Evolutionary conservation across 30 jellyfish, hydroid and myxozoan genomes (phyloP), one percentile per base, ranked within the genome.

Genomic region (Aurelia sp.): DNA sequence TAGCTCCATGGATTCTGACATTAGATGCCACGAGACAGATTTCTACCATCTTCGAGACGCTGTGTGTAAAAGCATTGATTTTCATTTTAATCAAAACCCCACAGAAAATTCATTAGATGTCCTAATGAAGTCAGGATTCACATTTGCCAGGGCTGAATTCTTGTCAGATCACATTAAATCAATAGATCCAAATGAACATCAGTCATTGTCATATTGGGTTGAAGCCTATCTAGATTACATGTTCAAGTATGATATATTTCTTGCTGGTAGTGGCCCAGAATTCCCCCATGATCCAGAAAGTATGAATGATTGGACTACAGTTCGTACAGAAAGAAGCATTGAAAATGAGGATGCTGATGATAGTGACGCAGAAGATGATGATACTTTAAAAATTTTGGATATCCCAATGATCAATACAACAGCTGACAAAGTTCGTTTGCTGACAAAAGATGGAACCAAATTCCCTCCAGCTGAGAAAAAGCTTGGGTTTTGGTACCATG

Each of bases 221-320:
- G 76, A 66, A 17, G 31, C 58, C 58, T 22, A 17, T 20, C 48
- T 66, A 23, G 76, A 66, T n/a, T 66, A 8, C 51, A 66, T 66
- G 76, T 66, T 66, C 27, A 15, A 66, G n/a, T 21, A 66, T 23
- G 52, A 66, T 23, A 66, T 66, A 52, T 66, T 66, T 57, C 52
- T 66, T 22, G 40, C 31, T 31, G 27, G 21, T 6, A 18, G 40
- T 23, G 31, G 27, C 27, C 0, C 53, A 19, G 19, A 20, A 23
- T 66, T 66, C n/a, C 76, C 76, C 11, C 52, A 66, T 57, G 40
- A 66, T 19, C 58, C 31, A 66, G 52, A 21, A 9, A 31, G 8
- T 6, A 52, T 66, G 53, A 23, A 66, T 57, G 40, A 10, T 8
- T 66, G 76, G 76, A 13, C 21, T 66, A 10, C 3, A 4, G 11